Conservation (phyloP, 2,797 vertebrate species). For the Cyclura pinguis region DNA sequence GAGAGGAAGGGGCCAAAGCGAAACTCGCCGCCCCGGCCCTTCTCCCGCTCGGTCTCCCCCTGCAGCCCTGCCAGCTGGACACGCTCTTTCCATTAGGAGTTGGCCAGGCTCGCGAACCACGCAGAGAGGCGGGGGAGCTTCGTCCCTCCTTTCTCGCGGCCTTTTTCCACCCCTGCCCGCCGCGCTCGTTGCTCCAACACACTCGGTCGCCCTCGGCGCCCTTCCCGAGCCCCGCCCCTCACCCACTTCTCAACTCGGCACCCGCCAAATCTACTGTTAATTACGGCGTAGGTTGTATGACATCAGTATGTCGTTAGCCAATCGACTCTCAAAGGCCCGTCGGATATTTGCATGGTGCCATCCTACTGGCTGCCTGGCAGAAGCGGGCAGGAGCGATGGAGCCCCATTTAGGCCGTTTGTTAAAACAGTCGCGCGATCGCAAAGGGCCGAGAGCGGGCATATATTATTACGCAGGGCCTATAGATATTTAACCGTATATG, state of each 20-base stretch:
- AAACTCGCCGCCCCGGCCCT: constrained; percentile 16
- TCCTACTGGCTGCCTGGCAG: not conserved
- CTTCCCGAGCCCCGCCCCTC: not conserved
- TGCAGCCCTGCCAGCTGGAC: constrained; percentile 8
- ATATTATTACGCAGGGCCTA: no score
- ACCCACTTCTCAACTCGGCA: not conserved
- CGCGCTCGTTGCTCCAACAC: not conserved
- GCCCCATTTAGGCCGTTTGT: not conserved
- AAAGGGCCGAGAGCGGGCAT: not conserved
- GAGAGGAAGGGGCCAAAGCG: not conserved
- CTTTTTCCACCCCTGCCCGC: not conserved
- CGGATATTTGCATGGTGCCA: not conserved
- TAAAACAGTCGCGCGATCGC: no score
- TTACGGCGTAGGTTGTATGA: not conserved
- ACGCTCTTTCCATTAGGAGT: constrained; percentile 33
- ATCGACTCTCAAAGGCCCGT: not conserved
- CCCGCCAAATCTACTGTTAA: not conserved
- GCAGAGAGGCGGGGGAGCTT: not conserved
- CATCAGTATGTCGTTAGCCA: not conserved
- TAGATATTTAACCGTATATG: no score
- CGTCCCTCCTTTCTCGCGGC: not conserved
- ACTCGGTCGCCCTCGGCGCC: not conserved
- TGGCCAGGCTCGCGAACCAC: not conserved
- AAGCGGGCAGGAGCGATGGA: not conserved
- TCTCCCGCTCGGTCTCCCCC: not conserved